Base-by-base conservation (phyloP, 2,797 vertebrate species). In the Podargus strigoides region DNA sequence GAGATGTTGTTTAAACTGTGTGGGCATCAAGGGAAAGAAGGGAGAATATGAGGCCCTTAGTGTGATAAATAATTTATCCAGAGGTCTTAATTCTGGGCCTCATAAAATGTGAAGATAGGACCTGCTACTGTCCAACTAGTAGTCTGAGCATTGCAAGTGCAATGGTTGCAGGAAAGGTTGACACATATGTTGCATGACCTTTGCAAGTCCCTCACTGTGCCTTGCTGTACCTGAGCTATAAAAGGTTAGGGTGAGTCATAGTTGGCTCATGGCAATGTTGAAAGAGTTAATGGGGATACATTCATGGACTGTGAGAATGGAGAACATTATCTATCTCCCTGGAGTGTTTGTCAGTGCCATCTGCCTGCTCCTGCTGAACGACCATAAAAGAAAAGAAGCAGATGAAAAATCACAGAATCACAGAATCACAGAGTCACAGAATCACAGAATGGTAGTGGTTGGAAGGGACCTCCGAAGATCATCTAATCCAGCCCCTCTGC, bases 101-200 rank as follows among this genome's bases (percentile, higher is more conserved):
- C 53, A 59, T 10, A 69, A 22, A 39, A 62, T 16, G 15, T 62
- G n/a, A 66, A 66, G 19, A 69, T 12, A 68, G n/a, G 16, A 55
- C 5, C 39, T 66, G 16, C 30, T 90, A 27, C 23, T 34, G 14
- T 56, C 12, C 13, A 60, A 1, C 4, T 8, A 28, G 7, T 11
- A 60, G 58, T 23, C 41, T 58, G 53, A 60, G 8, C 6, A 18
- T 47, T 47, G 23, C 22, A 56, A 72, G 20, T n/a, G 28, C 10
- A 55, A 23, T 12, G 32, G 20, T 84, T 1, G 1, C 26, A 81
- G 34, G 26, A 49, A 83, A 80, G 24, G 6, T 8, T 73, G 44
- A 9, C 11, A 41, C 3, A 14, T 0, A 0, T 26, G 14, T 39
- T n/a, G 9, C 1, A 1, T 39, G 32, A 37, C 9, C 5, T 59